Evolutionary conservation across 2,797 vertebrate species (phyloP).

Genomic region (Peromyscus melanophrys): DNA sequence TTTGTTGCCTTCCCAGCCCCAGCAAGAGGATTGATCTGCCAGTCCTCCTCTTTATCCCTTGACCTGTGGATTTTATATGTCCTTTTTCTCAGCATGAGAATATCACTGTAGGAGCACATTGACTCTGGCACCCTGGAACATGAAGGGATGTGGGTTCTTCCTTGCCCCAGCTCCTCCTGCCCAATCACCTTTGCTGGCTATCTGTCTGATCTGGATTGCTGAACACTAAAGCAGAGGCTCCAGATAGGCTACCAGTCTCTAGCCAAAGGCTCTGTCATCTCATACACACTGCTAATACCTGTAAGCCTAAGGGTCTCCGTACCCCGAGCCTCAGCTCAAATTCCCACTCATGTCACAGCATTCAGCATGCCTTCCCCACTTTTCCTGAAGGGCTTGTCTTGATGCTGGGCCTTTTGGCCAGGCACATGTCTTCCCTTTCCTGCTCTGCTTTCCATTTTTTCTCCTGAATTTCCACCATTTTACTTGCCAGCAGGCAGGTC

Average conservation of each 20-base stretch:
- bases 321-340: background rate
- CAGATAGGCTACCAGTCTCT: no score
- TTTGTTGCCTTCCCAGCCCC: background rate
- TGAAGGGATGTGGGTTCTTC: no score
- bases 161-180: background rate
- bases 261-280: background rate
- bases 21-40: background rate
- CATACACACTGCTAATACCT: background rate
- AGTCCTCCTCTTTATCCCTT: background rate
- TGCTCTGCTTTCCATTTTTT: background rate
- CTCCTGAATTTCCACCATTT: background rate
- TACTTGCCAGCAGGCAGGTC: background rate
- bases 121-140: no score
- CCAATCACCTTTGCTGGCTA: background rate
- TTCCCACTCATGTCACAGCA: background rate
- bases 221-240: background rate
- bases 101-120: no score
- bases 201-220: background rate
- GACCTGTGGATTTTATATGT: background rate
- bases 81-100: background rate
- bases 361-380: background rate
- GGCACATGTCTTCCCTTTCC: background rate
- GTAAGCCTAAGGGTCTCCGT: background rate
- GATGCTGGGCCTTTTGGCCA: background rate
- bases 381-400: background rate